Base-by-base conservation (phyloP, 2,113 vertebrate species). In the Ivindomyrus marchei region DNA sequence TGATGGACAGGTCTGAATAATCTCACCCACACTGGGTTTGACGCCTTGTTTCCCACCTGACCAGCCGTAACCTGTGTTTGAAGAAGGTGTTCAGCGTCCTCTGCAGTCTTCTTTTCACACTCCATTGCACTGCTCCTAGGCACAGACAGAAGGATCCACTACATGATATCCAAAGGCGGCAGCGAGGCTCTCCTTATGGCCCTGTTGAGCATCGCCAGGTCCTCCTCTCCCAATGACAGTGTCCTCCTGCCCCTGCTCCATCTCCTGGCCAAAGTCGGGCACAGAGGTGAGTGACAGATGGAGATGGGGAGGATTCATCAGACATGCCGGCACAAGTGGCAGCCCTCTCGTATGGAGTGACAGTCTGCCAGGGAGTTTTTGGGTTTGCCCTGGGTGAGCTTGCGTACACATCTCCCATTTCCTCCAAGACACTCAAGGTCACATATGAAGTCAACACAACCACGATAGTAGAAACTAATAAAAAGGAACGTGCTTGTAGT, bases 81-180 rank as follows among this genome's bases (percentile, higher is more conserved):
- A 85, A 11, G 87, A 42, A 11, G 50, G 15, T 31, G 50, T 56
- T 5, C 21, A 11, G 19, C 15, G 8, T n/a, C 31, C 17, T 58
- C 36, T 45, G 56, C n/a, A n/a, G 24, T 45, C 21, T 24, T 62
- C 15, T n/a, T 45, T 9, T 85, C 83, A 85, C 36, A 15, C 52
- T 45, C 52, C 36, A 45, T 58, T 9, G 27, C 36, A 45, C 49
- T 47, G 15, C 89, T 45, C 77, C 91, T n/a, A 98, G 98, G 98
- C 84, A 97, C 97, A 0, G 96, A 97, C 87, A 93, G 94, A 47
- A 95, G 97, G n/a, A 97, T 98, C 90, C 92, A 95, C 85, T 97
- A 98, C 0, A 94, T 98, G 95, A 97, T 99, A 93, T 97, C 95
- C 90, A 99, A 99, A 92, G 97, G 98, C 0, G 97, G 97, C 42